Evolutionary conservation across 1,140 invertebrate species (phyloP).

Genomic region (Cydia splendana): DNA sequence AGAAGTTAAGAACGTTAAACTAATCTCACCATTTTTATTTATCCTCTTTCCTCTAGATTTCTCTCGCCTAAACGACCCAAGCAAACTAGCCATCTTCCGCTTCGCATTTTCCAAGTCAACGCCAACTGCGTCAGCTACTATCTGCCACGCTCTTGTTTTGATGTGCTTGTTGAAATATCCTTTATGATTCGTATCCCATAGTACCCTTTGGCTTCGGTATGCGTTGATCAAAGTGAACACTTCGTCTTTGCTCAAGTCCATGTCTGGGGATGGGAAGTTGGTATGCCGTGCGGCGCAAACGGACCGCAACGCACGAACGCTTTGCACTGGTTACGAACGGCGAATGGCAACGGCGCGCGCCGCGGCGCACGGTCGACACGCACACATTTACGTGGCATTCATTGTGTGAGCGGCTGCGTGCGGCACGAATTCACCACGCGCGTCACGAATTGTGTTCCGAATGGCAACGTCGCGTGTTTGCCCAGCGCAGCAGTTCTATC

Average conservation of each 20-base stretch:
- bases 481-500: neutral
- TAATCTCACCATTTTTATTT: neutral
- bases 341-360: neutral
- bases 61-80: slow-evolving; percentile 25
- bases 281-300: slow-evolving; percentile 2
- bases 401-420: slow-evolving; percentile 7
- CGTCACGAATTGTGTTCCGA: slow-evolving; percentile 5
- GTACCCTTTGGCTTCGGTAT: slow-evolving; percentile 7
- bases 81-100: slow-evolving; percentile 24
- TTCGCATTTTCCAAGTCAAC: neutral
- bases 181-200: slow-evolving; percentile 18
- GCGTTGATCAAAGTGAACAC: slow-evolving; percentile 2
- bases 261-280: neutral
- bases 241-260: slow-evolving; percentile 17
- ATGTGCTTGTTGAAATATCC: slow-evolving; percentile 19
- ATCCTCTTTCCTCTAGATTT: slow-evolving; percentile 1
- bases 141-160: slow-evolving; percentile 2
- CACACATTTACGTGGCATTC: slow-evolving; percentile 4
- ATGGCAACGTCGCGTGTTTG: slow-evolving; percentile 10
- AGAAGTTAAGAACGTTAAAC: neutral
- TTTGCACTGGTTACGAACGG: neutral
- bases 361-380: slow-evolving; percentile 1
- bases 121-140: slow-evolving; percentile 4
- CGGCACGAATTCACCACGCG: slow-evolving; percentile 9
- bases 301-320: slow-evolving; percentile 16